Percentiles rank a stretch among this genome's conserved stretches.
Conservation (phyloP, 1,140 invertebrate species). For the Ctenoplectra terminalis region DNA sequence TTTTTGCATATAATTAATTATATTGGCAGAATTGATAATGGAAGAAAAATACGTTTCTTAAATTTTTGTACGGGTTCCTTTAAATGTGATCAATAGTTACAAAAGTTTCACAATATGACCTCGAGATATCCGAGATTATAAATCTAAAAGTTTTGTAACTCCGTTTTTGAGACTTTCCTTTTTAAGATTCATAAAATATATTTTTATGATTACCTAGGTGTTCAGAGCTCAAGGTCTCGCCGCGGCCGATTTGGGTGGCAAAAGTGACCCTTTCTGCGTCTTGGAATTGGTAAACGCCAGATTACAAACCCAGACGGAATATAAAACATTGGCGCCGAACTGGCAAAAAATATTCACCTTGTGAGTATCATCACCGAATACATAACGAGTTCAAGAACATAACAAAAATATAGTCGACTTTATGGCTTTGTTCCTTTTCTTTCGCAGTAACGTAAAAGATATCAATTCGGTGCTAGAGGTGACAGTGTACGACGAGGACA, state of each 20-base stretch:
- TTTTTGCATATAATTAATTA: too few relatives aligned
- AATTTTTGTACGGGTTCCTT: too few relatives aligned
- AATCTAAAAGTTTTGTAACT: too few relatives aligned
- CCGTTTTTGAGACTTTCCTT: too few relatives aligned
- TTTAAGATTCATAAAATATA: background rate
- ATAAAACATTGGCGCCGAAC: conserved; percentile 97
- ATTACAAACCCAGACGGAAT: conserved; percentile 98
- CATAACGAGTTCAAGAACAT: background rate
- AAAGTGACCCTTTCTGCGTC: conserved; percentile 99
- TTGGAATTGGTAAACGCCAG: conserved; percentile 97
- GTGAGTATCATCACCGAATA: conserved; percentile 88
- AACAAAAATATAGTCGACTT: background rate
- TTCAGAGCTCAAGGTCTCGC: conserved; percentile 94
- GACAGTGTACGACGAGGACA: conserved; percentile 99
- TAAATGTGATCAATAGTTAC: too few relatives aligned
- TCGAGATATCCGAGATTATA: too few relatives aligned
- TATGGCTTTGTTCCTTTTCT: background rate
- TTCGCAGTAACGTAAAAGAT: conserved; percentile 95
- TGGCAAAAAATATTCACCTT: conserved; percentile 99
- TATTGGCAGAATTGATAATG: too few relatives aligned
- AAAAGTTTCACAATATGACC: too few relatives aligned
- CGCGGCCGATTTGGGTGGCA: conserved; percentile 95
- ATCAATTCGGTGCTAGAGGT: conserved; percentile 97
- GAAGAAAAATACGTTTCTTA: too few relatives aligned
- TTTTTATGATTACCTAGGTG: conserved; percentile 79